phyloP scores from a whole-genome alignment of 2,797 vertebrate genomes.

The Strix occidentalis region DNA sequence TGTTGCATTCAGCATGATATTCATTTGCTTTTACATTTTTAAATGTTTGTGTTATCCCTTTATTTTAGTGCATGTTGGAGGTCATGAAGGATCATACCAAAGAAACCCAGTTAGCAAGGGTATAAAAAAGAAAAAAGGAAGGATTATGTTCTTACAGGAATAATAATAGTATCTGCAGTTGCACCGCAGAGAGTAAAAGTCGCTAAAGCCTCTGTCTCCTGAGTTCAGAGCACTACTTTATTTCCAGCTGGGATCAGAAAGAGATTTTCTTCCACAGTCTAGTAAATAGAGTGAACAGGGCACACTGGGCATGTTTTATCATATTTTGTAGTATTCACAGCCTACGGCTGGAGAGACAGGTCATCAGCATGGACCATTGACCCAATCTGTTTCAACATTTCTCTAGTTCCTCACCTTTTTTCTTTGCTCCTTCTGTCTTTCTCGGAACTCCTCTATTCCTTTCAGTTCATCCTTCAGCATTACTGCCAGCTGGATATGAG shows the following conservation, averaged over 20 bases:
- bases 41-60: not conserved
- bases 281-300: not conserved
- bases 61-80: not conserved
- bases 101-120: not conserved
- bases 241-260: constrained; percentile 18
- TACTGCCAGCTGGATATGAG: constrained; percentile 88
- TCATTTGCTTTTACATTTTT: not conserved
- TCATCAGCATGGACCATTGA: not conserved
- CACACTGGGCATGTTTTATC: not conserved
- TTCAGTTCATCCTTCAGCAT: constrained; percentile 87
- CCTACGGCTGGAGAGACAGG: not conserved
- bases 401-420: constrained; percentile 83
- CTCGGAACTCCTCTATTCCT: constrained; percentile 90
- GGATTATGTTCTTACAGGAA: constrained; percentile 36
- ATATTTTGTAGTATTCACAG: not conserved
- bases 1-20: not conserved
- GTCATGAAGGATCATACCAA: not conserved
- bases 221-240: not conserved
- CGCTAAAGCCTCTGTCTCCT: not conserved
- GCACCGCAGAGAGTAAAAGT: not conserved
- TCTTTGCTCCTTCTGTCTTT: constrained; percentile 93
- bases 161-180: constrained; percentile 1
- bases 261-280: not conserved
- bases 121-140: not conserved
- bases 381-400: not conserved